Evolutionary conservation across 1,140 invertebrate genomes (phyloP), one percentile per base, ranked within the genome.

Genomic region (Macrocentrus cingulum): DNA sequence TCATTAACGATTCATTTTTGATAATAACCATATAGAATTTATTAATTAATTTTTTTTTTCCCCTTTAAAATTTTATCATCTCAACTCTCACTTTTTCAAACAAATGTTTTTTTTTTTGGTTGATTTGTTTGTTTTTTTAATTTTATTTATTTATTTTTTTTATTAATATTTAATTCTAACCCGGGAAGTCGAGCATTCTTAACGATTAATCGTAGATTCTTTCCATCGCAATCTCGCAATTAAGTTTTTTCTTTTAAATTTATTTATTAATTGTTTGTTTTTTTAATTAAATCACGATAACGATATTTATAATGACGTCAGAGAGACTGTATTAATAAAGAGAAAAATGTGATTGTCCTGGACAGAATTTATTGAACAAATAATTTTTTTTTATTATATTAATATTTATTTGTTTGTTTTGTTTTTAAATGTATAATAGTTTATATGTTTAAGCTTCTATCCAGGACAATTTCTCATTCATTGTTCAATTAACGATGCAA

Each of bases 181-280:
- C 32, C 48, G 18, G 34, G 48, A 51, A 51, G n/a, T 51, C 48
- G 29, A 51, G 32, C 20, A 49, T 49, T 34, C 25, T 51, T 32
- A 51, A 51, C 48, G 48, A 51, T 32, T 42, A 36, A 32, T 34
- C 29, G 34, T 51, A 34, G 37, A 51, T 37, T 52, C 2, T 7
- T 25, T 48, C n/a, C n/a, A n/a, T n/a, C n/a, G n/a, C n/a, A n/a
- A n/a, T n/a, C n/a, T n/a, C n/a, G 11, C 19, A 32, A 29, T 48
- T 2, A 2, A 22, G n/a, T n/a, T n/a, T n/a, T n/a, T n/a, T n/a
- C n/a, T n/a, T n/a, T n/a, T n/a, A n/a, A n/a, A n/a, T n/a, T n/a
- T n/a, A n/a, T n/a, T n/a, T n/a, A n/a, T n/a, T n/a, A n/a, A n/a
- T n/a, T n/a, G n/a, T n/a, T n/a, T n/a, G n/a, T n/a, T 29, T 48